Evolutionary conservation across 92 coral and sea anemone species (phyloP), one percentile per base, ranked within the genome.

Genomic region (Actinernus sp.): DNA sequence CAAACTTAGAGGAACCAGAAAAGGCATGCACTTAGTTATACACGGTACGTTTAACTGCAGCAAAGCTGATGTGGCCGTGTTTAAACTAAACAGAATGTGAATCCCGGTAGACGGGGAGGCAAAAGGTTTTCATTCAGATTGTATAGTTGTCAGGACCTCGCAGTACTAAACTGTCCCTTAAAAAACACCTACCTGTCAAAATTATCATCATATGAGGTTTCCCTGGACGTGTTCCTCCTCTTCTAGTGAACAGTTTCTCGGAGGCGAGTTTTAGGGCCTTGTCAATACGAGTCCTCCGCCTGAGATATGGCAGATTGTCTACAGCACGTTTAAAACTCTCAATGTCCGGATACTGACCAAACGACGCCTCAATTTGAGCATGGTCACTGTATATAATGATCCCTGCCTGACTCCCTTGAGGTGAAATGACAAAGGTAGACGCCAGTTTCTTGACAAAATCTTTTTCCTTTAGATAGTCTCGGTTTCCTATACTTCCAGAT

Each of bases 401-500:
- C 1, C 76, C 86, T 14, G 73, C 86, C 23, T 41, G 81, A 14
- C 73, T 88, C 3, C 51, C 71, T 18, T 58, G 58, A 11, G 83
- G 79, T 21, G 92, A 82, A 25, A 90, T 63, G 3, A 49, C 69
- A 39, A 90, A 85, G 30, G 71, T 59, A 1, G 79, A 55, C 0
- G 81, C 97, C 31, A 90, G 48, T 24, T 63, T 14, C 65, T 80
- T 86, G 27, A 90, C 86, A 33, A 90, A 90, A 4, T 44, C 49
- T 37, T 86, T 90, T 20, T 84, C 56, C 61, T 85, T 85, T 12
- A 5, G 20, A 55, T 74, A 90, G 45, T 90, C 84, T 28, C 65
- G 53, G 46, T 56, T 58, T 17, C 68, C 58, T 47, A 90, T 90
- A 60, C 97, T 90, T 11, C 81, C 88, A 18, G 97, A 80, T 14